Base-by-base conservation (phyloP, 2,797 vertebrate genomes). In the Acanthornis magna region DNA sequence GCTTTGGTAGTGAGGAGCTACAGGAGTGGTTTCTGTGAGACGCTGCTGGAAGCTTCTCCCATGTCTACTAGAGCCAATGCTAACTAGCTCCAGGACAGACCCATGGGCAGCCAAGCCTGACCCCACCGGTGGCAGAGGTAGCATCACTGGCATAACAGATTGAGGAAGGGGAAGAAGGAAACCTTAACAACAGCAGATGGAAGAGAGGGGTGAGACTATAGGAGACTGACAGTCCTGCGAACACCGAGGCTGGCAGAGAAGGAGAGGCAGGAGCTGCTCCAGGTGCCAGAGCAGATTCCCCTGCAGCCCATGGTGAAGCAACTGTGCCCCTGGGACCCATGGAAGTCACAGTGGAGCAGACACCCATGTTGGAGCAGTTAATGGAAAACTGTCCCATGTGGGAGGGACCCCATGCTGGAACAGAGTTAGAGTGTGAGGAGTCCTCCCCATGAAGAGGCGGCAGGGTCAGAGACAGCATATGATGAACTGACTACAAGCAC, bases 71-170 rank as follows among this genome's bases (percentile, higher is more conserved):
- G 8, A 55, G 26, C 26, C 34, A 48, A 8, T 55, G 42, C 26
- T 34, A 42, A 30, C 34, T 34, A n/a, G 11, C 20, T 77, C 25
- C 48, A 34, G 42, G 14, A 55, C 14, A 48, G 11, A 48, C 5
- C 11, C 34, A 13, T 1, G 1, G 38, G 29, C 0, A 0, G 16
- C 40, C 29, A 12, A 40, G 29, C 20, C 34, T 68, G 34, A 47
- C 55, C 25, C 40, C 26, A 15, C 19, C 38, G 40, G 50, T 42
- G 43, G 10, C 29, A 25, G 53, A 15, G 34, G 2, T 5, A 22
- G 23, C 8, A 21, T 20, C 84, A 22, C 8, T 58, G 79, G 18
- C 30, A 21, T 36, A n/a, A 26, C 34, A 48, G 38, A 27, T 48
- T 63, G 17, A 32, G 21, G 34, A n/a, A 20, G 8, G 40, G 34